phyloP scores from a whole-genome alignment of 2,113 vertebrate genomes.

The Elanus axillaris region DNA sequence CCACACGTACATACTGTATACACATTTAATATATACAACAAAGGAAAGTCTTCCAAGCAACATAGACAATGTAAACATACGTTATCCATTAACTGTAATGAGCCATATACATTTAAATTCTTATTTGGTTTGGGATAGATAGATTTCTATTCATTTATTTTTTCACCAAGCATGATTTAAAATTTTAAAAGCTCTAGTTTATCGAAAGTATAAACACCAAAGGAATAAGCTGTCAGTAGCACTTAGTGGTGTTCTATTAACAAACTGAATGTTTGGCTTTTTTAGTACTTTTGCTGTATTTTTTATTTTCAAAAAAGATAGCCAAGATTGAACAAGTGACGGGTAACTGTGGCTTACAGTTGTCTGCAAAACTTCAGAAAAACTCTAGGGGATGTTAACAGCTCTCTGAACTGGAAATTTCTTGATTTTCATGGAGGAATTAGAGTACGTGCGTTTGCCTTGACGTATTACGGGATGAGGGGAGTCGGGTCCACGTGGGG shows the following conservation, averaged over 20 bases:
- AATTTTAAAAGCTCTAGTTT: background rate
- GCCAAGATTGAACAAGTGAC: background rate
- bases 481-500: background rate
- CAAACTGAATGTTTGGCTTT: background rate
- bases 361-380: background rate
- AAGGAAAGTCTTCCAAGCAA: background rate
- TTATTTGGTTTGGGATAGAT: background rate
- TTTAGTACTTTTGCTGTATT: background rate
- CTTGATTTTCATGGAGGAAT: background rate
- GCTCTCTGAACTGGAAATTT: background rate
- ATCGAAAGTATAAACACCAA: background rate
- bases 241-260: background rate
- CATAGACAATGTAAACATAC: background rate
- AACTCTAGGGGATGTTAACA: background rate
- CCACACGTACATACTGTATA: background rate
- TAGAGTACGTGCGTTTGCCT: rapidly evolving
- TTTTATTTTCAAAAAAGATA: background rate
- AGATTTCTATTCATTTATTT: background rate
- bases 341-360: background rate
- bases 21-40: background rate
- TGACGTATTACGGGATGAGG: background rate
- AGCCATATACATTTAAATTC: background rate
- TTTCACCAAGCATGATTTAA: background rate
- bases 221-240: background rate
- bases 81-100: background rate